A percentile compares a stretch with the other conserved stretches of the same genome.
These are phyloP conservation scores for Euleptes europaea DNA, from an alignment of 2,113 vertebrate species.

Conservation along the genomic window DNA sequence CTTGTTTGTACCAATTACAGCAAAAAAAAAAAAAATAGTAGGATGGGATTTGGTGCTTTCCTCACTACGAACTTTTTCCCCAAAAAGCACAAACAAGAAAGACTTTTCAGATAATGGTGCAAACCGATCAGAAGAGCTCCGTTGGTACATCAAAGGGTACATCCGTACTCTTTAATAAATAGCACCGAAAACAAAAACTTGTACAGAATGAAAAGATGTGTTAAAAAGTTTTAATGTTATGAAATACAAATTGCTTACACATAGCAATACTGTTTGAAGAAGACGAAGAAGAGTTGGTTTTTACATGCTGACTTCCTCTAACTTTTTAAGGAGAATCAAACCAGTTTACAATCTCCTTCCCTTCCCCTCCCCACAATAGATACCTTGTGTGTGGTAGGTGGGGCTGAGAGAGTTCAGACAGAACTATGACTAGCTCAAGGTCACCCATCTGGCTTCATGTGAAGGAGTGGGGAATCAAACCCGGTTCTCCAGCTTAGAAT, in stretches of 20 bases:
- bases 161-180: slow-evolving; percentile 12
- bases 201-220: background rate
- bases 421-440: too few species aligned
- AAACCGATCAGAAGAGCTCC: slow-evolving; percentile 52
- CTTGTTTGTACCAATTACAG: slow-evolving; percentile 62
- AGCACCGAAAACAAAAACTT: slow-evolving; percentile 12
- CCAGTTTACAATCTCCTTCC: too few species aligned
- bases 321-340: too few species aligned
- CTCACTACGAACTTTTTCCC: slow-evolving; percentile 46
- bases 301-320: too few species aligned
- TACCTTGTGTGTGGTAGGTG: too few species aligned
- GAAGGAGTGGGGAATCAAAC: too few species aligned
- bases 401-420: too few species aligned
- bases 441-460: too few species aligned
- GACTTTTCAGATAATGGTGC: slow-evolving; percentile 32
- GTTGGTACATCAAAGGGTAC: slow-evolving; percentile 33
- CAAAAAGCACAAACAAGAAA: slow-evolving; percentile 61
- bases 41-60: slow-evolving; percentile 53
- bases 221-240: background rate
- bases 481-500: too few species aligned
- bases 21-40: slow-evolving; percentile 17
- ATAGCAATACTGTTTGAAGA: background rate
- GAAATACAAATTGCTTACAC: background rate
- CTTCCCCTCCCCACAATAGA: too few species aligned
- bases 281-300: too few species aligned